These are phyloP conservation scores for Nymphalis polychloros DNA, from an alignment of 2,888 invertebrate species.

Conservation along the genomic window DNA sequence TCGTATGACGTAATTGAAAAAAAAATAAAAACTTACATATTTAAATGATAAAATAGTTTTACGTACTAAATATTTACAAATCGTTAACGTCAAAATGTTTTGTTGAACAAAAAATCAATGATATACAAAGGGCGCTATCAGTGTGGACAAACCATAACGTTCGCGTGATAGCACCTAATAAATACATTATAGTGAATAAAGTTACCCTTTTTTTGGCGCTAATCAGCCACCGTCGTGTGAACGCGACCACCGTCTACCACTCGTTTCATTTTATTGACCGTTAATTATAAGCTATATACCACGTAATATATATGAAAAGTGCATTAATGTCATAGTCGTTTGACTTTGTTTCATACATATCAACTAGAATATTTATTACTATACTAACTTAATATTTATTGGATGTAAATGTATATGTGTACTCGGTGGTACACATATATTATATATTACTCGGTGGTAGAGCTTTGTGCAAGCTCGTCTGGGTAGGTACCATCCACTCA, in stretches of 20 bases:
- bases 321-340: background rate
- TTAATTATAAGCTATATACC: conserved; percentile 1
- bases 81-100: no score
- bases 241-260: conserved; percentile 8
- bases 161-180: conserved; percentile 64
- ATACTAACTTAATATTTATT: no score
- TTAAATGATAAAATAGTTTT: no score
- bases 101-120: background rate
- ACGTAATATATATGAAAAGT: background rate
- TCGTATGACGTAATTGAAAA: no score
- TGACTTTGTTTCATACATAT: background rate
- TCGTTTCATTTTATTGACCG: conserved; percentile 10
- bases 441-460: no score
- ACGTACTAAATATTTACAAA: no score
- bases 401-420: no score
- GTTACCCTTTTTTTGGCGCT: conserved; percentile 51
- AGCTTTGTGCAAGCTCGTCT: no score
- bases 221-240: conserved; percentile 44
- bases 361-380: no score
- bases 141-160: conserved; percentile 16
- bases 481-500: no score
- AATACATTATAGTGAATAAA: conserved; percentile 59
- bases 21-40: no score
- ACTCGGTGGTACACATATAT: no score
- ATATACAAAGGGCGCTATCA: background rate